Evolutionary conservation across 2,113 vertebrate genomes (phyloP), one percentile per base, ranked within the genome.

Genomic region (Mormoops blainvillei): DNA sequence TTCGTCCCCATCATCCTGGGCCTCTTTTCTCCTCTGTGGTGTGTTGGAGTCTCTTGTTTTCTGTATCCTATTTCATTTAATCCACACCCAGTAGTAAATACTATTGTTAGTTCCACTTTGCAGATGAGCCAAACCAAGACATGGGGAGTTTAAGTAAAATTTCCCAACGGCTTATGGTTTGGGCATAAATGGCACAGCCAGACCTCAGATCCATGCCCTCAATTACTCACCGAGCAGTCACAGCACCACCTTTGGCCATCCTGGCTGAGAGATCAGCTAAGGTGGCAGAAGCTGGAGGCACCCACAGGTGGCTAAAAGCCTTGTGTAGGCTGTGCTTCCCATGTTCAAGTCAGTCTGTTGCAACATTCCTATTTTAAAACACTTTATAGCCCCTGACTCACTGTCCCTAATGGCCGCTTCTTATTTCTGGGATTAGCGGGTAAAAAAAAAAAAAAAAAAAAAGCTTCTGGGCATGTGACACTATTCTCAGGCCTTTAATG

Each of bases 381-480:
- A 89, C 94, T 98, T 98, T 97, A 89, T 93, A 97, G 96, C 94
- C 97, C 96, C 97, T 95, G 96, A 98, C 98, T 98, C 97, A 97
- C 97, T 97, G 95, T 98, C 97, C 98, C 98, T 98, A 98, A 97
- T 98, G 97, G 98, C 98, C 98, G 97, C 98, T 98, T 98, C 98
- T 99, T 98, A 98, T 98, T 98, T 99, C 98, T 98, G 97, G 98
- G 98, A 98, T 98, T 98, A 98, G 97, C 97, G 97, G 98, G 97
- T 98, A 98, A 98, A 98, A 98, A 95, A 98, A 98, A 98, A 98
- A 98, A 98, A 95, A 98, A 98, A 98, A 96, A 98, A 98, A 98
- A 98, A 98, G 98, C 98, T 98, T 98, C 98, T 98, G 98, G 98
- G 98, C 98, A 98, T 98, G 98, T 98, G 98, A 99, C 98, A 98